These are phyloP conservation scores for Plusia festucae DNA, from an alignment of 2,888 invertebrate species.

Conservation along the genomic window DNA sequence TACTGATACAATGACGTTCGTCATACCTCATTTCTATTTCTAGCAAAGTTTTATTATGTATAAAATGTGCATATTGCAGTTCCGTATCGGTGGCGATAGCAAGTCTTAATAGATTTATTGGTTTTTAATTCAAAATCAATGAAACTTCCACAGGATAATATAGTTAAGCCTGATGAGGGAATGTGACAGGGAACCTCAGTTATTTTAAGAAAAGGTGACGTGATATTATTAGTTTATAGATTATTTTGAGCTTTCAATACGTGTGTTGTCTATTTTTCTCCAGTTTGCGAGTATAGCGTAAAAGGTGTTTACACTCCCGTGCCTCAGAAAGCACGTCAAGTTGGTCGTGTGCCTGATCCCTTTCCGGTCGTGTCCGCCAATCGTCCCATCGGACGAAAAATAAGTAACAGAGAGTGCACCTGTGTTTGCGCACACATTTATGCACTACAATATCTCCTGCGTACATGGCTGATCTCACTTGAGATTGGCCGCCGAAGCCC, in stretches of 20 bases:
- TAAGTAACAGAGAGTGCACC: too few species aligned
- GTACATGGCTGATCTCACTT: slow-evolving; percentile 14
- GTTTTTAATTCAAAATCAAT: background rate
- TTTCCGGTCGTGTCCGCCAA: too few species aligned
- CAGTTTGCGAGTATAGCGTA: too few species aligned
- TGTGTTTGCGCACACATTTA: too few species aligned
- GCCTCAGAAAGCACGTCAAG: too few species aligned
- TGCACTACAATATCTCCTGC: too few species aligned
- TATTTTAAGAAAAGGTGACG: slow-evolving; percentile 4
- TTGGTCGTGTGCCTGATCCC: too few species aligned
- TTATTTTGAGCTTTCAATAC: background rate
- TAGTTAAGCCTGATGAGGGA: too few species aligned
- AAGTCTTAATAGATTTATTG: background rate
- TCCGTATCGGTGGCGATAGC: background rate
- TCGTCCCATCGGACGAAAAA: too few species aligned
- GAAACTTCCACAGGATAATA: background rate
- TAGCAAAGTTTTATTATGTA: background rate
- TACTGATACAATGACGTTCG: background rate
- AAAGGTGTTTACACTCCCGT: too few species aligned
- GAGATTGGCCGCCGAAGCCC: too few species aligned
- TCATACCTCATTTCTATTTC: background rate
- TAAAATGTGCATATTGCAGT: background rate
- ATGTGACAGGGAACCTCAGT: too few species aligned
- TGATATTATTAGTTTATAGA: background rate
- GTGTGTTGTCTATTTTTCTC: background rate